Conservation (phyloP, 1,140 invertebrate species). For the Pseudobourletiella spinata region DNA sequence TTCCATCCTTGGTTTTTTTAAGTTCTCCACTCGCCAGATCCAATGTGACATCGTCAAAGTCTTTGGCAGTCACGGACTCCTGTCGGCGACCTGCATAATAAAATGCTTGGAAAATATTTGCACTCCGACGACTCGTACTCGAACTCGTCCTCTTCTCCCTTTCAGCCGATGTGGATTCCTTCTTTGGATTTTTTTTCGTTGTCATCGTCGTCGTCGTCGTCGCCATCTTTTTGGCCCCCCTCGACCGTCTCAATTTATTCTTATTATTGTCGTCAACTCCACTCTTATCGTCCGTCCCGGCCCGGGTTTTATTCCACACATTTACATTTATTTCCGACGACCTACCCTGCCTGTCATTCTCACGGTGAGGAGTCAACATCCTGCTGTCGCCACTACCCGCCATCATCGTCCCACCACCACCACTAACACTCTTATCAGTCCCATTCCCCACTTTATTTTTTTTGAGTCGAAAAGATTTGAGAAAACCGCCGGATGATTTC, state of each 20-base stretch:
- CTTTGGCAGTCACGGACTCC: not conserved
- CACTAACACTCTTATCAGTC: not conserved
- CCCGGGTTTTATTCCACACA: not conserved
- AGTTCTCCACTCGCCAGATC: constrained; percentile 32
- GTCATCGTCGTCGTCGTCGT: not conserved
- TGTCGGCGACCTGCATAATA: not conserved
- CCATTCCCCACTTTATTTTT: constrained; percentile 29
- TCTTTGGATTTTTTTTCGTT: constrained; percentile 3
- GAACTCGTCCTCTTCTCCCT: not conserved
- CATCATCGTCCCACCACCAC: too few species aligned
- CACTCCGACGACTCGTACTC: not conserved
- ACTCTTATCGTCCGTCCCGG: not conserved
- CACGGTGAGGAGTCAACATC: not conserved
- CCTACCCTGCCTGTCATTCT: not conserved
- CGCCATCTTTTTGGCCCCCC: not conserved
- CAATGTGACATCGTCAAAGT: constrained; percentile 31
- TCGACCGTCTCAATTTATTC: not conserved
- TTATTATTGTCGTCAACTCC: not conserved
- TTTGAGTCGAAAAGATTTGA: constrained; percentile 26
- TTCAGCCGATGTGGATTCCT: too few species aligned
- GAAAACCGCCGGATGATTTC: constrained; percentile 9
- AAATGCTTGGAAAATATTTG: constrained; percentile 7
- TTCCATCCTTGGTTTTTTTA: constrained; percentile 25
- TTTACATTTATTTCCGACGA: not conserved
- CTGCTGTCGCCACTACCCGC: too few species aligned